Conservation (phyloP, 2,888 invertebrate genomes). For the Epinotia demarniana region DNA sequence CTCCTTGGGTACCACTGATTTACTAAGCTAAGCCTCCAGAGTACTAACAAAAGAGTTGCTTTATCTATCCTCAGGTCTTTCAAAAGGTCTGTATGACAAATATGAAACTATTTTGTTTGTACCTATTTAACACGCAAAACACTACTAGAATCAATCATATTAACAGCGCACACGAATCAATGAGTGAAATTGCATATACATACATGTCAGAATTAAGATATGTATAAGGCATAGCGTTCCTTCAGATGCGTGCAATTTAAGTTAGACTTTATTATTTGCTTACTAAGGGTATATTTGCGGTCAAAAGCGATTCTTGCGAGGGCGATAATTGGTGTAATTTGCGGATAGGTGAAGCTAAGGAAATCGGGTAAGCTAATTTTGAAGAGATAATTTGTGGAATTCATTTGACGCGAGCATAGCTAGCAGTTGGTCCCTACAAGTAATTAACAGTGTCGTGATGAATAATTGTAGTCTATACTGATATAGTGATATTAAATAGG, state of each 20-base stretch:
- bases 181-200: conserved; percentile 4
- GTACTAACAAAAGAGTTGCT: background rate
- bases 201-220: conserved; percentile 4
- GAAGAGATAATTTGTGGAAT: conserved; percentile 24
- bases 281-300: background rate
- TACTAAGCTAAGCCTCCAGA: background rate
- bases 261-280: conserved; percentile 8
- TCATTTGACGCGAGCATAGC: conserved; percentile 13
- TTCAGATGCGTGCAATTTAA: background rate
- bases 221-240: conserved; percentile 5
- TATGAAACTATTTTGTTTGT: background rate
- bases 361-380: conserved; percentile 43
- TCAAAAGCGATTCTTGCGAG: conserved; percentile 9
- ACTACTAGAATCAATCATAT: conserved; percentile 10
- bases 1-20: background rate
- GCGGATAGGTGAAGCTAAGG: conserved; percentile 27
- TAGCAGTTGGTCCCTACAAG: conserved; percentile 21
- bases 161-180: conserved; percentile 1
- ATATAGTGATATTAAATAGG: too few species aligned
- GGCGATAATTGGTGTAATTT: conserved; percentile 33
- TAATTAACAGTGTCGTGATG: too few species aligned
- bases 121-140: conserved; percentile 15
- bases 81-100: background rate
- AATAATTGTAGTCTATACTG: too few species aligned
- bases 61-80: background rate